Percentiles rank a stretch among this genome's conserved stretches.
Evolutionary conservation across 2,797 vertebrate genomes (phyloP).

Genomic region (Lithobates sylvaticus): DNA sequence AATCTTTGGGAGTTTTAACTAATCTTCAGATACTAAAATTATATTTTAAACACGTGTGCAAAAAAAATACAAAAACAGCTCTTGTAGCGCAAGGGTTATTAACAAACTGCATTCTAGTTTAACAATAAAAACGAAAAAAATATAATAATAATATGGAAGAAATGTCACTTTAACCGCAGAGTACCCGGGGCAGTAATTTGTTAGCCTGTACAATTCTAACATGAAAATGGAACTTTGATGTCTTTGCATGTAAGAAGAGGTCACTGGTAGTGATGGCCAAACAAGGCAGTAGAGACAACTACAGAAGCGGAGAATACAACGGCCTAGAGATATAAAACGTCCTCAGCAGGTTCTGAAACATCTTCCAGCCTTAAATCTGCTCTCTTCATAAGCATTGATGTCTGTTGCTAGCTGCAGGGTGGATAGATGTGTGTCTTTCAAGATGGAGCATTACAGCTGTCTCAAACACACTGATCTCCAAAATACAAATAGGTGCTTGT

Average conservation of each 20-base stretch:
- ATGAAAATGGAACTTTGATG: not conserved
- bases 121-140: too few species aligned
- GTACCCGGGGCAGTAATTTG: too few species aligned
- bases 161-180: too few species aligned
- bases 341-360: constrained; percentile 9
- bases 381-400: constrained; percentile 13
- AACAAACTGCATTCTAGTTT: too few species aligned
- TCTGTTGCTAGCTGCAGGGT: constrained; percentile 8
- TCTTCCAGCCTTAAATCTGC: not conserved
- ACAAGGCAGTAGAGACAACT: not conserved
- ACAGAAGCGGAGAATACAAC: not conserved
- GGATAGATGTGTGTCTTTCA: constrained; percentile 27
- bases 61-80: too few species aligned
- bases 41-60: too few species aligned
- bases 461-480: constrained; percentile 12
- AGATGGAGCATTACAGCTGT: not conserved
- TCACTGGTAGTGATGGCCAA: not conserved
- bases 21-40: too few species aligned
- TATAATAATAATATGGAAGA: too few species aligned
- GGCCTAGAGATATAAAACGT: constrained; percentile 22
- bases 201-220: too few species aligned
- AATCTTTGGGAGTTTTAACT: too few species aligned
- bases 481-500: constrained; percentile 23
- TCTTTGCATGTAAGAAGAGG: not conserved
- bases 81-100: too few species aligned